phyloP scores from a whole-genome alignment of 64 coral and sea anemone genomes.

The Porites australiensis region DNA sequence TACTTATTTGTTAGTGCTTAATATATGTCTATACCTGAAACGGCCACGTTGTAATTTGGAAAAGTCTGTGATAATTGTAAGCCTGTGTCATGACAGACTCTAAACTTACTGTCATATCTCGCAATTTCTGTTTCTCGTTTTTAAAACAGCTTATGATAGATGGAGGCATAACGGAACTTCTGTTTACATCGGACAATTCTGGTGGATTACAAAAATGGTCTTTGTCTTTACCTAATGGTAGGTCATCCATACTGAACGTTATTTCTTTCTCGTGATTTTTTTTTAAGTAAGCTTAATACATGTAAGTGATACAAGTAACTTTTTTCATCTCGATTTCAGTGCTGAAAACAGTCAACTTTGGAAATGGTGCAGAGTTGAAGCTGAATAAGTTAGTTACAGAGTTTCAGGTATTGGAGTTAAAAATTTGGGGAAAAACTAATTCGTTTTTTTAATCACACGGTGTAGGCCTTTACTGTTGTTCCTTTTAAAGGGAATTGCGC shows the following conservation, averaged over 20 bases:
- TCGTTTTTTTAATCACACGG: too few relatives aligned
- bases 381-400: slow-evolving; percentile 60
- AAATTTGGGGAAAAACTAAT: too few relatives aligned
- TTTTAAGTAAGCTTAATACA: neutral
- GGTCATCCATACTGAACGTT: neutral
- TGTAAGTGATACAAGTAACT: neutral
- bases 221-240: slow-evolving; percentile 4
- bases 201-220: slow-evolving; percentile 12
- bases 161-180: slow-evolving; percentile 66
- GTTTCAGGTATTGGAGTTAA: slow-evolving; percentile 70
- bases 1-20: too few relatives aligned
- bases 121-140: too few relatives aligned
- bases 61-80: too few relatives aligned
- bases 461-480: too few relatives aligned
- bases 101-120: too few relatives aligned
- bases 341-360: slow-evolving; percentile 86
- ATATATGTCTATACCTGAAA: too few relatives aligned
- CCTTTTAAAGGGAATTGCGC: too few relatives aligned
- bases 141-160: slow-evolving; percentile 72
- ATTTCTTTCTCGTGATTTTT: neutral
- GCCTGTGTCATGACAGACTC: too few relatives aligned
- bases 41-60: too few relatives aligned
- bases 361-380: slow-evolving; percentile 28
- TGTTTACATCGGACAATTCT: slow-evolving; percentile 78
- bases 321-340: slow-evolving; percentile 56